Conservation (phyloP, 2,797 vertebrate genomes). For the Craterocephalus amniculus region DNA sequence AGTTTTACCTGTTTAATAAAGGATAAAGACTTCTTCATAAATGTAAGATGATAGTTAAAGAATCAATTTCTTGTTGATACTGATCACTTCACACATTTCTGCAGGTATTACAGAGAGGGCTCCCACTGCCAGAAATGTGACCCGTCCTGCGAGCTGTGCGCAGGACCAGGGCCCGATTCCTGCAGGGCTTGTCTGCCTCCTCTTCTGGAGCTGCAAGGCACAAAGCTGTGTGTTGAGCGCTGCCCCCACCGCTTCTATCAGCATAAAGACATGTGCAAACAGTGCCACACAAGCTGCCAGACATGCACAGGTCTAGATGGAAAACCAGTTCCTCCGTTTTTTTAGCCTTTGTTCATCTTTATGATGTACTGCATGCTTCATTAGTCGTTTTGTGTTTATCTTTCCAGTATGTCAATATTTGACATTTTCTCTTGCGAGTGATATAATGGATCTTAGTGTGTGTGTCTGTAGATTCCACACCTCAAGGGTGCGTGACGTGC, state of each 20-base stretch:
- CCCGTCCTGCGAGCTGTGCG: constrained; percentile 73
- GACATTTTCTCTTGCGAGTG: no score
- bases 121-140: constrained; percentile 79
- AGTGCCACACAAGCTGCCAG: constrained; percentile 83
- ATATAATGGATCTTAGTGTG: no score
- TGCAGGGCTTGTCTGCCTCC: constrained; percentile 74
- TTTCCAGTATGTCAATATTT: constrained; percentile 11
- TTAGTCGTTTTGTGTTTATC: not conserved
- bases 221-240: constrained; percentile 78
- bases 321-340: rapidly evolving
- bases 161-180: constrained; percentile 70
- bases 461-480: constrained; percentile 75
- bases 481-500: constrained; percentile 78
- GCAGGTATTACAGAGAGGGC: constrained; percentile 75
- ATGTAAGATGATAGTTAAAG: not conserved
- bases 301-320: constrained; percentile 76
- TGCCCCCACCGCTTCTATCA: constrained; percentile 76
- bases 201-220: constrained; percentile 76
- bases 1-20: not conserved
- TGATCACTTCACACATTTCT: not conserved
- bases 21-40: not conserved
- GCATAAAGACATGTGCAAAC: constrained; percentile 50
- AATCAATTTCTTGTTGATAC: not conserved
- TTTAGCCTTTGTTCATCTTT: not conserved
- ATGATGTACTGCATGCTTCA: not conserved